Evolutionary conservation across 2,113 vertebrate species (phyloP).

Genomic region (Toxostoma redivivum): DNA sequence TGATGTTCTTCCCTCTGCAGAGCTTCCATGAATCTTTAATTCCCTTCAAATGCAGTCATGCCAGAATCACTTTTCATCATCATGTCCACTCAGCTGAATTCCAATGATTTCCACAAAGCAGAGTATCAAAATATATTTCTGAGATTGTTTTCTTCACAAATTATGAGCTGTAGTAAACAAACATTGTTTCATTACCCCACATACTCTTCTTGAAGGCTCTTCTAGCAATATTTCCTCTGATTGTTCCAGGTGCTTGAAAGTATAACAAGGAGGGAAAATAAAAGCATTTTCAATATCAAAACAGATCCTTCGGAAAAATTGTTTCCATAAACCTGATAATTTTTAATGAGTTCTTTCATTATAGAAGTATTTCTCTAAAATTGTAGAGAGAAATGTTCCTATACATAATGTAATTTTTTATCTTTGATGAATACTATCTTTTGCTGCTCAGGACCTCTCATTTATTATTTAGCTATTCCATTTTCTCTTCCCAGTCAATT

Average conservation of each 20-base stretch:
- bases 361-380: background rate
- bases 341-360: background rate
- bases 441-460: background rate
- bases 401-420: background rate
- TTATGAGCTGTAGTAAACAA: background rate
- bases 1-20: constrained; percentile 1
- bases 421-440: background rate
- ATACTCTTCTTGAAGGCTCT: background rate
- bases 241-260: background rate
- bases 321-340: background rate
- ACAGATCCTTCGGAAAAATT: background rate
- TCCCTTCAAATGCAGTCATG: constrained; percentile 32
- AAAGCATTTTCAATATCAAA: background rate
- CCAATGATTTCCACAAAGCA: background rate
- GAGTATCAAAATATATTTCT: background rate
- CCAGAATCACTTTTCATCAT: constrained; percentile 67
- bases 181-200: background rate
- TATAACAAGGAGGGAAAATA: background rate
- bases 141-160: background rate
- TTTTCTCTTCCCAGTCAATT: background rate
- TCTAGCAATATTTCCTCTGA: background rate
- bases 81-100: constrained; percentile 34
- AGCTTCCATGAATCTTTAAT: constrained; percentile 76
- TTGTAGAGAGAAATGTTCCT: background rate
- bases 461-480: background rate